phyloP scores from a whole-genome alignment of 2,797 vertebrate genomes.

The Smutsia temminckii region DNA sequence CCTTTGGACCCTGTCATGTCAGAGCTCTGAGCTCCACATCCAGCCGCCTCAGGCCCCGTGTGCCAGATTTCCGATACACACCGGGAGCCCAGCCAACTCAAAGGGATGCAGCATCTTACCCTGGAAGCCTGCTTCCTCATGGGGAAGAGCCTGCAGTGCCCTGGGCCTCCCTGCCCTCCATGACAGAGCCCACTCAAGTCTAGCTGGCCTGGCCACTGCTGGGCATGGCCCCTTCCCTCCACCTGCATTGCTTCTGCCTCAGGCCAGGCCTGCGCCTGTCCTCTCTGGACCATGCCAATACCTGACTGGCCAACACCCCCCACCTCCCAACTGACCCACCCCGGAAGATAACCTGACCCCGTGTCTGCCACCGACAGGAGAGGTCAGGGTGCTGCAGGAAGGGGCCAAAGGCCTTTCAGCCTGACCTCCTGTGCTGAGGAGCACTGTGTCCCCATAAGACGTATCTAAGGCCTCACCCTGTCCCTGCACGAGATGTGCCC shows the following conservation, averaged over 20 bases:
- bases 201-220: too few species aligned
- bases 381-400: not conserved
- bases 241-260: not conserved
- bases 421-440: not conserved
- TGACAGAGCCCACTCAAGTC: not conserved
- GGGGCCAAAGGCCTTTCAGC: not conserved
- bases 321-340: not conserved
- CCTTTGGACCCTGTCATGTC: too few species aligned
- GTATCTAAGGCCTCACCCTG: too few species aligned
- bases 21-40: not conserved
- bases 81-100: not conserved
- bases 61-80: not conserved
- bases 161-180: not conserved
- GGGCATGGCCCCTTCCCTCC: not conserved
- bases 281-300: not conserved
- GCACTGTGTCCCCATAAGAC: not conserved
- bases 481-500: rapidly evolving
- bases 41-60: not conserved
- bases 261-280: not conserved
- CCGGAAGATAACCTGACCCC: not conserved
- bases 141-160: not conserved
- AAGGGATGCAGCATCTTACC: not conserved
- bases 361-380: not conserved
- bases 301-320: not conserved
- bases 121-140: not conserved